Conservation (phyloP, 2,888 invertebrate genomes). For the Artemia sp. region DNA sequence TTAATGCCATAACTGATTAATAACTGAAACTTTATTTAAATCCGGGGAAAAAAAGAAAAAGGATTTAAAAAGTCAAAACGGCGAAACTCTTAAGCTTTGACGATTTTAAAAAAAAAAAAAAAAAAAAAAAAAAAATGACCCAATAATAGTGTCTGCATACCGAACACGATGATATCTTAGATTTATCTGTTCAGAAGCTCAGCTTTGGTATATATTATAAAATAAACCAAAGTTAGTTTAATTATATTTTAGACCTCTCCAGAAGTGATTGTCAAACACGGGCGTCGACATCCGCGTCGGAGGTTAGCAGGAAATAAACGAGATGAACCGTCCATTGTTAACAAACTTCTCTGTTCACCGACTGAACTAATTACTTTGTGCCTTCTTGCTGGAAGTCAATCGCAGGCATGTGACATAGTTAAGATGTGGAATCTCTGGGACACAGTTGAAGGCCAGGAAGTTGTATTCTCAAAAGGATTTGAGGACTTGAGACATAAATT, state of each 20-base stretch:
- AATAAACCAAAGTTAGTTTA: no score
- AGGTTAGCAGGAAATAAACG: background rate
- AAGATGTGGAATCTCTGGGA: conserved; percentile 6
- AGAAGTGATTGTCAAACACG: background rate
- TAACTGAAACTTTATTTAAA: no score
- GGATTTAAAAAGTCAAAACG: no score
- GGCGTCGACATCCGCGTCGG: background rate
- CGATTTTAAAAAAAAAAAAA: no score
- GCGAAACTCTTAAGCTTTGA: no score
- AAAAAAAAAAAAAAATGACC: no score
- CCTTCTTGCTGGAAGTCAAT: background rate
- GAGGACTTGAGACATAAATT: conserved; percentile 9
- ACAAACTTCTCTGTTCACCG: conserved; percentile 12
- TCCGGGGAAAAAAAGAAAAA: no score
- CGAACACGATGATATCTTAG: no score
- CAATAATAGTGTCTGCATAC: no score
- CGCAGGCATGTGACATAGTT: conserved; percentile 2
- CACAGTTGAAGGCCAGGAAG: conserved; percentile 3
- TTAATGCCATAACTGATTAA: no score
- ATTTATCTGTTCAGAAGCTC: no score
- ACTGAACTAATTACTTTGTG: background rate
- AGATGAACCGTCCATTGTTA: background rate
- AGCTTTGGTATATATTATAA: no score
- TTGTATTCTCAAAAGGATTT: background rate
- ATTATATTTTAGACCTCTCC: background rate